Conservation (phyloP, 2,797 vertebrate genomes). For the Syndactyla subalaris region DNA sequence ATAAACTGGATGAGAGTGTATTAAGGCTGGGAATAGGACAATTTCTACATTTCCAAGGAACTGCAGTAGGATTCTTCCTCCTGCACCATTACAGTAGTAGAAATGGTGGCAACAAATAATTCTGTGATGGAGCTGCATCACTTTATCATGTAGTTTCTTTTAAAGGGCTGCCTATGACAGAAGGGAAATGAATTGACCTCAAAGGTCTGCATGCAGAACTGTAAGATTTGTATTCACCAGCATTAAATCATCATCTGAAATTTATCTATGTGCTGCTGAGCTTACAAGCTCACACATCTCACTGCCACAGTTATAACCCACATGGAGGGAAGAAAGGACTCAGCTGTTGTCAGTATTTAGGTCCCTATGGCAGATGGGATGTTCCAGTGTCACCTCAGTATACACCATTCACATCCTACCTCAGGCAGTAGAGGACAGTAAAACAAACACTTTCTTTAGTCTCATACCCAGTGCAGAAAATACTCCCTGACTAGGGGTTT, state of each 20-base stretch:
- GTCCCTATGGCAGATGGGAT: background rate
- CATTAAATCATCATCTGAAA: conserved; percentile 14
- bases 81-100: background rate
- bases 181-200: conserved; percentile 48
- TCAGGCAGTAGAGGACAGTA: background rate
- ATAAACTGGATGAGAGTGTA: conserved; percentile 26
- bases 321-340: background rate
- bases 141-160: conserved; percentile 10
- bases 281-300: background rate
- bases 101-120: conserved; percentile 26
- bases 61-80: conserved; percentile 17
- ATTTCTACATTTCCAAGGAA: conserved; percentile 35
- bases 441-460: background rate
- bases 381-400: background rate
- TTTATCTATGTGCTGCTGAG: background rate
- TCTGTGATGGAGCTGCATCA: background rate
- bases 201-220: background rate
- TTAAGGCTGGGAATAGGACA: conserved; percentile 12
- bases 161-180: background rate
- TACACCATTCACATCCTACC: background rate
- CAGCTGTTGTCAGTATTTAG: background rate
- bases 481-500: background rate
- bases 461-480: background rate
- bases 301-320: background rate
- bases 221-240: background rate